Evolutionary conservation across 2,888 invertebrate genomes (phyloP).

Genomic region (Protophormia terraenovae): DNA sequence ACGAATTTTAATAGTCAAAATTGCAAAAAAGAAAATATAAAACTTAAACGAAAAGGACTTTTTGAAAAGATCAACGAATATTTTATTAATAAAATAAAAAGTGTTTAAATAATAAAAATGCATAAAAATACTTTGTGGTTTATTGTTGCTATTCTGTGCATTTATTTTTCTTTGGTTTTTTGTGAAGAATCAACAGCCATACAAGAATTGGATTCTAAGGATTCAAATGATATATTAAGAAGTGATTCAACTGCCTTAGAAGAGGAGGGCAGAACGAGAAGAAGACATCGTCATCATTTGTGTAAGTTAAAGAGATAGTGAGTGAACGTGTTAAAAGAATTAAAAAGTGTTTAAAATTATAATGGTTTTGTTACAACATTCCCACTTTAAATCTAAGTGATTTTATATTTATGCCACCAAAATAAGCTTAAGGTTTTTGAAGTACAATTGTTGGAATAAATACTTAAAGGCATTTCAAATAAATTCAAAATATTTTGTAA

Average conservation of each 20-base stretch:
- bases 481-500: too few species aligned
- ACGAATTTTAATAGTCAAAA: neutral
- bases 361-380: too few species aligned
- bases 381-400: too few species aligned
- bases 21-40: neutral
- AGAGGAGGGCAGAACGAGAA: conserved; percentile 73
- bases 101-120: conserved; percentile 69
- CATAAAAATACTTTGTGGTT: conserved; percentile 75
- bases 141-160: conserved; percentile 71
- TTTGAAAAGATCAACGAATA: too few species aligned
- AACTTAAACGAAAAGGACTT: neutral
- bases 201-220: conserved; percentile 42
- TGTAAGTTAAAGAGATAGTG: conserved; percentile 59
- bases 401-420: too few species aligned
- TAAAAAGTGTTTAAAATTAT: neutral
- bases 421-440: too few species aligned
- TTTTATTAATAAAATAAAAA: neutral
- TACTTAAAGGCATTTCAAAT: too few species aligned
- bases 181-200: conserved; percentile 69
- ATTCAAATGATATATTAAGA: conserved; percentile 33
- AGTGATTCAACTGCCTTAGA: conserved; percentile 71
- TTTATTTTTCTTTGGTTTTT: conserved; percentile 75
- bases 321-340: neutral
- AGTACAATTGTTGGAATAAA: too few species aligned
- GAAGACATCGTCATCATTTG: conserved; percentile 65